phyloP scores from a whole-genome alignment of 2,797 vertebrate species.

The Bradypodion pumilum region DNA sequence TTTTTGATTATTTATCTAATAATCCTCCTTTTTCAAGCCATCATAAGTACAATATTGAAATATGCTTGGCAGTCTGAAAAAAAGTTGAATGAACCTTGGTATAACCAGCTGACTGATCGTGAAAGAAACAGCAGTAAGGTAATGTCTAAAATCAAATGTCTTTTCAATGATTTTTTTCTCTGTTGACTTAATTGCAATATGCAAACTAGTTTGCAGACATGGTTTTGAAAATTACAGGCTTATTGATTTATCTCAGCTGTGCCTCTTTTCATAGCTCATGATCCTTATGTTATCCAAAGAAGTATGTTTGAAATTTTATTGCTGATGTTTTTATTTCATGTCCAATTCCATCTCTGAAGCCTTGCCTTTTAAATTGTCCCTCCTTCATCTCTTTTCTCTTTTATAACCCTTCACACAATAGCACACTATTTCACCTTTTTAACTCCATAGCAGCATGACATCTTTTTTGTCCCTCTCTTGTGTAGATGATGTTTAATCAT shows the following conservation, averaged over 20 bases:
- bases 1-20: conserved; percentile 96
- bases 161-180: neutral
- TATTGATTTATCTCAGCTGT: neutral
- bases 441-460: neutral
- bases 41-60: conserved; percentile 96
- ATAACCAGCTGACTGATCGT: conserved; percentile 92
- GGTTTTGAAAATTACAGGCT: neutral
- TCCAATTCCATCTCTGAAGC: neutral
- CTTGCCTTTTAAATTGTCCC: neutral
- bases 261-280: neutral
- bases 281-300: neutral
- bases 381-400: conserved; percentile 11
- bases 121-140: conserved; percentile 97
- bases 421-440: neutral
- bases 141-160: conserved; percentile 28
- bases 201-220: neutral
- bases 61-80: conserved; percentile 94
- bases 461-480: neutral
- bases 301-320: neutral
- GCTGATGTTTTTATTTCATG: neutral
- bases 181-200: neutral
- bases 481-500: neutral
- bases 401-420: neutral
- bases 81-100: conserved; percentile 94
- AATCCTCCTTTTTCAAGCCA: conserved; percentile 93